Evolutionary conservation across 2,888 invertebrate species (phyloP), one percentile per base, ranked within the genome.

Genomic region (Timema cristinae): DNA sequence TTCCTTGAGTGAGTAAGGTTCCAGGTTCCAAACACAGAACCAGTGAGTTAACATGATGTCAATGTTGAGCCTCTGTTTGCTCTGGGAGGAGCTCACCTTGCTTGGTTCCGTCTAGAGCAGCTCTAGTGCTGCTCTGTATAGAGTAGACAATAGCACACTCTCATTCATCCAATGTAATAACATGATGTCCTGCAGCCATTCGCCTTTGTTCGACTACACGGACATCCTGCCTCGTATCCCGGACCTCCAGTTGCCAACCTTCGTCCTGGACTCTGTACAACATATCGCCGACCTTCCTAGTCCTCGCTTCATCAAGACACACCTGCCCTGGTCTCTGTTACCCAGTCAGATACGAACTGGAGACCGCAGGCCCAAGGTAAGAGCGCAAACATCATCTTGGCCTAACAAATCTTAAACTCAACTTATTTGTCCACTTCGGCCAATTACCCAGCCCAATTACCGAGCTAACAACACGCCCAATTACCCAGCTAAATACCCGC

Each of bases 301-400:
- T 2, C 88, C 87, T 0, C 80, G 89, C 47, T 87, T 86, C 76
- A 86, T 90, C 67, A 90, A 90, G 79, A 87, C 88, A 0, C 90
- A 90, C 78, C 80, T 90, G 56, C 89, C 90, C 0, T 83, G 86
- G 69, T 83, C 86, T 0, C 79, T 89, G 47, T 79, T 90, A n/a
- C 90, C 90, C 0, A 69, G 66, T 32, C 73, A 75, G 63, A 73
- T 77, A n/a, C 67, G 68, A 32, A 68, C 74, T 48, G 73, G 72
- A 81, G 75, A 70, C 85, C 83, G 75, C n/a, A 70, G 74, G 48
- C 75, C 77, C 54, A 77, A 76, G 76, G 77, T 75, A 66, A 70
- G 66, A 16, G 15, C 47, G n/a, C 16, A 7, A 15, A 13, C 32
- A 47, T 32, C 32, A 32, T 32, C 32, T 32, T 4, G 32, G 32